Conservation (phyloP, 1,140 invertebrate genomes). For the Orius insidiosus region DNA sequence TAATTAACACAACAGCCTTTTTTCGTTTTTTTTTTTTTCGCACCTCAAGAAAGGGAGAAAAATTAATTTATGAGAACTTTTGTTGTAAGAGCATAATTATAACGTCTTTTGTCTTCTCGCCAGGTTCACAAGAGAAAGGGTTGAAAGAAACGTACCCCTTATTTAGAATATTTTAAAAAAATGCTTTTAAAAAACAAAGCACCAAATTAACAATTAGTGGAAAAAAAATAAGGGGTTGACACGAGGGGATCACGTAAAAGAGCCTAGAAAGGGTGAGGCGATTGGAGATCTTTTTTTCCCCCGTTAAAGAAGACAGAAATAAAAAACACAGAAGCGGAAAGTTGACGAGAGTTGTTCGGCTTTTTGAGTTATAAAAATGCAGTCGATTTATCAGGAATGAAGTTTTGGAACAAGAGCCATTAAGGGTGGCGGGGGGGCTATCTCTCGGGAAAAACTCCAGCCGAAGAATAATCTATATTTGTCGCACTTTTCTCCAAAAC, state of each 20-base stretch:
- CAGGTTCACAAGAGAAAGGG: constrained; percentile 3
- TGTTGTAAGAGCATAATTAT: constrained; percentile 7
- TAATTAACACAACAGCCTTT: constrained; percentile 4
- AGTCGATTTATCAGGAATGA: constrained; percentile 12
- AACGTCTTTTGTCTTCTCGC: constrained; percentile 8
- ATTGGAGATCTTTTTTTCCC: too few species aligned
- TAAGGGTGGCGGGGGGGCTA: constrained; percentile 4
- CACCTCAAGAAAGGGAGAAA: constrained; percentile 3
- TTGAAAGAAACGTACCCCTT: constrained; percentile 7
- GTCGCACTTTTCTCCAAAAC: constrained; percentile 9
- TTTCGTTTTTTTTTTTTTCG: constrained; percentile 6
- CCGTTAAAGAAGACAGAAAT: not conserved
- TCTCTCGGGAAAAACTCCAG: constrained; percentile 4
- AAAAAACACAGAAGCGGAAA: not conserved
- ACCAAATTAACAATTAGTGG: too few species aligned
- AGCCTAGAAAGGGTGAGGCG: too few species aligned
- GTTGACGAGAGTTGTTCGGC: not conserved
- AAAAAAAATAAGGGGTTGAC: too few species aligned
- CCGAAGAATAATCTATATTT: constrained; percentile 12
- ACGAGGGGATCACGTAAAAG: too few species aligned
- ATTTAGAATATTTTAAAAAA: too few species aligned
- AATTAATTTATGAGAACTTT: constrained; percentile 10
- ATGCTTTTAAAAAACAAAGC: too few species aligned
- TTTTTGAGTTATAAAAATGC: constrained; percentile 10
- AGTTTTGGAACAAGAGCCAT: constrained; percentile 9